phyloP scores from a whole-genome alignment of 2,113 vertebrate species.

The Piaya cayana region DNA sequence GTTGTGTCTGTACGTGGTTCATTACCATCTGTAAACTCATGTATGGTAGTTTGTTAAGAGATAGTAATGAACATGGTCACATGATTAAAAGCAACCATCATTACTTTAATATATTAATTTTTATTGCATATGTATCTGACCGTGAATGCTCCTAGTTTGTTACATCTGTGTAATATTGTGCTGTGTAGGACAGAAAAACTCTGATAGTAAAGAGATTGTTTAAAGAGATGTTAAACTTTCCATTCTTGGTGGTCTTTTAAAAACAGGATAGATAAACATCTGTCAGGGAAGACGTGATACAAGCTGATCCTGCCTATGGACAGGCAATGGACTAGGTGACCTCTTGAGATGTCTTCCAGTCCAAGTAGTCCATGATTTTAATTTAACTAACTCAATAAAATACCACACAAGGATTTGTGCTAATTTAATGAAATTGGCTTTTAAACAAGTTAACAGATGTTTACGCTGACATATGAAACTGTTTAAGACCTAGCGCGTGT shows the following conservation, averaged over 20 bases:
- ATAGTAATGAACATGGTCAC: neutral
- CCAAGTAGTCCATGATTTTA: neutral
- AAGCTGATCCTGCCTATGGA: neutral
- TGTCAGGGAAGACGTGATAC: neutral
- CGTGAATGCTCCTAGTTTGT: neutral
- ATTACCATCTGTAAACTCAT: neutral
- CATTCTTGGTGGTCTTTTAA: constrained; percentile 29
- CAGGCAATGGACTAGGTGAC: neutral
- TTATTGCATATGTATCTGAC: neutral
- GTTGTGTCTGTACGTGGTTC: neutral
- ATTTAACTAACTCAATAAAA: neutral
- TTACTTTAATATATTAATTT: neutral
- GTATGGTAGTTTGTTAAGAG: neutral
- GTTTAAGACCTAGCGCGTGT: neutral
- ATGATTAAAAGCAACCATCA: neutral
- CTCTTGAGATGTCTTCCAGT: neutral
- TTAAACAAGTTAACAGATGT: constrained; percentile 40
- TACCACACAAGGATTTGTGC: neutral
- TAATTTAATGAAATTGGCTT: constrained; percentile 22
- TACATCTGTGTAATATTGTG: neutral
- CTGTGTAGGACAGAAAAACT: neutral
- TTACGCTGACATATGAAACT: neutral
- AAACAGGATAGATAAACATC: constrained; percentile 4
- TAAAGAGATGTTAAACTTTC: neutral
- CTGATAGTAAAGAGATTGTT: neutral